phyloP scores from a whole-genome alignment of 92 coral and sea anemone genomes.

The Parazoanthus swiftii region DNA sequence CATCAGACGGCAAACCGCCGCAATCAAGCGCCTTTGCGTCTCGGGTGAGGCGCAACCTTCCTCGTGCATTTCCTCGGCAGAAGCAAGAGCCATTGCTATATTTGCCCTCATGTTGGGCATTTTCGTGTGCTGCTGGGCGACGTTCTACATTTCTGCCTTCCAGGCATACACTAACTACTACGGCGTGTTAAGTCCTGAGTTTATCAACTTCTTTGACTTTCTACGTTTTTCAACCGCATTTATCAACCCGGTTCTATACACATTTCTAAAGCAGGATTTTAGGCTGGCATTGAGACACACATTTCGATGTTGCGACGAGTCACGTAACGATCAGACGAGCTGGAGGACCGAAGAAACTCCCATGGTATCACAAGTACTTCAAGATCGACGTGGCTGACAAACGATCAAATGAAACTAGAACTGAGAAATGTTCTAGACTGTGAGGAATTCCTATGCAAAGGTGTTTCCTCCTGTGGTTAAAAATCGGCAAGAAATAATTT shows the following conservation, averaged over 20 bases:
- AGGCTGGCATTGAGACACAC: slow-evolving; percentile 56
- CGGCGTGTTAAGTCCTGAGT: slow-evolving; percentile 46
- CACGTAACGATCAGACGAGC: slow-evolving; percentile 9
- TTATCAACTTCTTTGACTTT: slow-evolving; percentile 79
- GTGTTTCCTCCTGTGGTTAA: neutral
- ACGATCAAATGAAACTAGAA: neutral
- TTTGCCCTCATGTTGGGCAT: slow-evolving; percentile 89
- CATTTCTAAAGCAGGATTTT: slow-evolving; percentile 88
- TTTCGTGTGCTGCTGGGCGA: slow-evolving; percentile 87
- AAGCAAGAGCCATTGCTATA: slow-evolving; percentile 84
- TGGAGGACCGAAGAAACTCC: slow-evolving; percentile 30
- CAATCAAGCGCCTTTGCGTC: slow-evolving; percentile 68
- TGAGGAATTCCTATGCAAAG: too few species aligned
- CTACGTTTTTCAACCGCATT: slow-evolving; percentile 84
- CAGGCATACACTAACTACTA: slow-evolving; percentile 58
- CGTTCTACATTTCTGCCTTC: slow-evolving; percentile 80
- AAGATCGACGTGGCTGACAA: neutral
- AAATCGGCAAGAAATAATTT: too few species aligned
- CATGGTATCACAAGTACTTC: slow-evolving; percentile 20
- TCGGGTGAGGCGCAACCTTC: slow-evolving; percentile 35
- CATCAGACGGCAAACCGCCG: slow-evolving; percentile 71
- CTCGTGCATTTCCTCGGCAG: slow-evolving; percentile 51
- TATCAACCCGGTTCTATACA: slow-evolving; percentile 88
- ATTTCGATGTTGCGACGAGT: neutral
- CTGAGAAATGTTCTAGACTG: neutral